Conservation (phyloP, 2,797 vertebrate species). For the Dendrocincla tyrannina region DNA sequence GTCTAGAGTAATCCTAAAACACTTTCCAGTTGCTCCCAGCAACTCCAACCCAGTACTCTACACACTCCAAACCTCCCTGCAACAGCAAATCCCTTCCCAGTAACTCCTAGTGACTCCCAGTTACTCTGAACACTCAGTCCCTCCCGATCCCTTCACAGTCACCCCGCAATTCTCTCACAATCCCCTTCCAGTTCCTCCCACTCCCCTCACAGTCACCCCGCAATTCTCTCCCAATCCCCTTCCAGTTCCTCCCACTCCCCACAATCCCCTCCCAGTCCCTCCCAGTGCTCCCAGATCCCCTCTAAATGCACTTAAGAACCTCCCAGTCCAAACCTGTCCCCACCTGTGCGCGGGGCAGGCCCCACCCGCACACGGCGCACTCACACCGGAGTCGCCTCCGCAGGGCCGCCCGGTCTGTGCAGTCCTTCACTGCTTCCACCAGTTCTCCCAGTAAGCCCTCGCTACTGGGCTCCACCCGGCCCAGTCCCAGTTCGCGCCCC, state of each 20-base stretch:
- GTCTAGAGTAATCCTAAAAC: too few species aligned
- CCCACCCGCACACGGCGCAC: neutral
- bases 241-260: neutral
- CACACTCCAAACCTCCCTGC: too few species aligned
- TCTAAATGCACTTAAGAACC: too few species aligned
- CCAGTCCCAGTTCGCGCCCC: neutral
- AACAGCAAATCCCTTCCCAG: too few species aligned
- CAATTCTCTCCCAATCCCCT: neutral
- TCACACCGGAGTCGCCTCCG: neutral
- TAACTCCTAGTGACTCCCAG: too few species aligned
- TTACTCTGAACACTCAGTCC: too few species aligned
- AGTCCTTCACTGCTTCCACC: neutral
- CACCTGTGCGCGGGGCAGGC: neutral
- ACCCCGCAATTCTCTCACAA: too few species aligned
- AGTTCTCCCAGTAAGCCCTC: neutral
- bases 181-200: too few species aligned
- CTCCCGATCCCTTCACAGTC: too few species aligned
- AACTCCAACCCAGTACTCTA: too few species aligned
- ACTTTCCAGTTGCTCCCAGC: too few species aligned
- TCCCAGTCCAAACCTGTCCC: neutral
- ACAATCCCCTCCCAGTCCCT: neutral
- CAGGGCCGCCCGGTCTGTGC: neutral
- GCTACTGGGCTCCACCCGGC: neutral
- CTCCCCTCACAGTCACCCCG: too few species aligned
- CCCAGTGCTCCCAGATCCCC: neutral